phyloP scores from a whole-genome alignment of 2,797 vertebrate species.

The Cottoperca gobio region DNA sequence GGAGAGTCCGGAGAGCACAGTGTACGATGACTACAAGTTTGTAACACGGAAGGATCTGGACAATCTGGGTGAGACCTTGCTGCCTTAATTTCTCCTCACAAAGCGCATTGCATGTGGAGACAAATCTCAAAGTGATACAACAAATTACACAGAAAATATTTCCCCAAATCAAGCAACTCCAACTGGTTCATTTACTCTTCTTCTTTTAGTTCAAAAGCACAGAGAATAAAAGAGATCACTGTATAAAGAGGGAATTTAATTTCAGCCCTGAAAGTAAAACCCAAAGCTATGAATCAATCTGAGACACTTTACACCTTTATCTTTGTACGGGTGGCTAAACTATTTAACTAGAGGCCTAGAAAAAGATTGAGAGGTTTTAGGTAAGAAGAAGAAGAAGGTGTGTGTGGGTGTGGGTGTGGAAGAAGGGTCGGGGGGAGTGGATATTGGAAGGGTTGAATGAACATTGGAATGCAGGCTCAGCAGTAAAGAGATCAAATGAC shows the following conservation, averaged over 20 bases:
- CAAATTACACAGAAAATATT: background rate
- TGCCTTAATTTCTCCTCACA: background rate
- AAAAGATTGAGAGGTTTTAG: constrained; percentile 42
- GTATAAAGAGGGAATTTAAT: constrained; percentile 18
- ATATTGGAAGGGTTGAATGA: constrained; percentile 72
- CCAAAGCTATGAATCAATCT: constrained; percentile 35
- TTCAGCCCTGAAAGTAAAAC: constrained; percentile 2
- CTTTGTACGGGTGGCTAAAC: constrained; percentile 28
- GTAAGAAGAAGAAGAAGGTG: constrained; percentile 37
- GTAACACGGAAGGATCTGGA: constrained; percentile 97
- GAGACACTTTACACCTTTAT: constrained; percentile 23
- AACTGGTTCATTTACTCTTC: background rate
- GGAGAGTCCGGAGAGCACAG: constrained; percentile 96
- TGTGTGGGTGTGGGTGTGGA: constrained; percentile 1
- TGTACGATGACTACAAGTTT: constrained; percentile 99
- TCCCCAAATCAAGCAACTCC: background rate
- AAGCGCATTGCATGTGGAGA: background rate
- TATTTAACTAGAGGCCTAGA: constrained; percentile 30
- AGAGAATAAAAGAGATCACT: background rate
- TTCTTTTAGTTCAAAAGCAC: constrained; percentile 16
- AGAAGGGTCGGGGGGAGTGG: constrained; percentile 24
- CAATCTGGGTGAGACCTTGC: constrained; percentile 89
- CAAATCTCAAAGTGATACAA: background rate
- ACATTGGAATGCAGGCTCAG: constrained; percentile 81
- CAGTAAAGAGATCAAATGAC: constrained; percentile 78